Percentiles rank a stretch among this genome's conserved stretches.
These are phyloP conservation scores for Schizopygopsis malacanthus DNA, from an alignment of 2,797 vertebrate species.

Conservation along the genomic window DNA sequence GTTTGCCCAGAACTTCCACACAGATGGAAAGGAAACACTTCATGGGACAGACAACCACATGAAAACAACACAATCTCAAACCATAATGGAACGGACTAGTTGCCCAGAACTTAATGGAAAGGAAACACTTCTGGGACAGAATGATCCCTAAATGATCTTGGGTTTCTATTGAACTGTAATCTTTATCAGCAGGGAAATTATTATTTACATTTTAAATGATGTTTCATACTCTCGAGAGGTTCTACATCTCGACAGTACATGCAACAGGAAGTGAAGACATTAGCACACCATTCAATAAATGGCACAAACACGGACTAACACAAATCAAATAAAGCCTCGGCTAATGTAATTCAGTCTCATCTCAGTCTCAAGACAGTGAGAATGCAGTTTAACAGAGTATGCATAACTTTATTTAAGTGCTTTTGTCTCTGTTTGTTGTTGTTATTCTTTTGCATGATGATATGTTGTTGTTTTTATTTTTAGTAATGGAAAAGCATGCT, in stretches of 20 bases:
- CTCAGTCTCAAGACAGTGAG: background rate
- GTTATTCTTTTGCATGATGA: background rate
- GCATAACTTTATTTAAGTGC: background rate
- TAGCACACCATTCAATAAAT: constrained; percentile 15
- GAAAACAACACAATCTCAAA: background rate
- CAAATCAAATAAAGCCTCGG: constrained; percentile 3
- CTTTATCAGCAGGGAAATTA: background rate
- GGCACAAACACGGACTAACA: background rate
- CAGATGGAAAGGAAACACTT: too few relatives aligned
- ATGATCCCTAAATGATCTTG: constrained; percentile 5
- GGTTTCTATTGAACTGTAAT: background rate
- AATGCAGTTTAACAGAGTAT: background rate
- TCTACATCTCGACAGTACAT: background rate
- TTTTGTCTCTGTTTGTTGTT: background rate
- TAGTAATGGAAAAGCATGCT: constrained; percentile 27
- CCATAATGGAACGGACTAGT: background rate
- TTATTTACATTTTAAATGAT: constrained; percentile 5
- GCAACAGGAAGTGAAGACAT: constrained; percentile 24
- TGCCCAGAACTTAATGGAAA: background rate
- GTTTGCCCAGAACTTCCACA: constrained; percentile 13
- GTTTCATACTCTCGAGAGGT: background rate
- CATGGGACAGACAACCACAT: background rate
- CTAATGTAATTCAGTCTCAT: constrained; percentile 10
- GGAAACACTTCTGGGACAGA: background rate
- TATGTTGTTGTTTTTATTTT: background rate